Evolutionary conservation across 1,140 invertebrate genomes (phyloP).

Genomic region (Heliconius hewitsoni): DNA sequence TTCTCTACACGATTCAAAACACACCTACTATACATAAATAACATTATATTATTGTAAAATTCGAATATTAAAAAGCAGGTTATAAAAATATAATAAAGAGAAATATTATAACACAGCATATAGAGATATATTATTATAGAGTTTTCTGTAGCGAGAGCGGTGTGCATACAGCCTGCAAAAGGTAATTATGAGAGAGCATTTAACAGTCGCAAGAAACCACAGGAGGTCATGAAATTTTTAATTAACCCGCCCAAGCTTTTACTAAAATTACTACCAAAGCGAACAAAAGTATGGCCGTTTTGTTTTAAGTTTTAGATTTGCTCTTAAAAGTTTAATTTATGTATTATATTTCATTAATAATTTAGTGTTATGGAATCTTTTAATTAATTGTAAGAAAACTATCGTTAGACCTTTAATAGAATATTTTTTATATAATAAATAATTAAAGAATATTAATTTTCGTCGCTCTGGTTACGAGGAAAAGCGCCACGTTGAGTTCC

Average conservation of each 20-base stretch:
- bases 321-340: background rate
- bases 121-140: background rate
- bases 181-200: conserved; percentile 19
- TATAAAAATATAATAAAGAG: too few species aligned
- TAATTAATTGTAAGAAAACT: background rate
- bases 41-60: too few species aligned
- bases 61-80: too few species aligned
- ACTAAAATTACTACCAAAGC: conserved; percentile 31
- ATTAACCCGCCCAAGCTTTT: conserved; percentile 29
- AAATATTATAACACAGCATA: background rate
- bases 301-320: background rate
- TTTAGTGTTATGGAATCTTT: background rate
- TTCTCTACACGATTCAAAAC: too few species aligned
- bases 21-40: too few species aligned
- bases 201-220: conserved; percentile 27
- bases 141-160: background rate
- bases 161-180: background rate
- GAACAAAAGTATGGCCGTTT: conserved; percentile 16
- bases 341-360: background rate
- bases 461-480: too few species aligned
- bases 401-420: too few species aligned
- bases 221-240: conserved; percentile 29
- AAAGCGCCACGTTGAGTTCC: too few species aligned
- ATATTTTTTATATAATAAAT: too few species aligned
- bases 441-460: too few species aligned